Evolutionary conservation across 1,140 invertebrate species (phyloP), one percentile per base, ranked within the genome.

Genomic region (Drosophila murphyi): DNA sequence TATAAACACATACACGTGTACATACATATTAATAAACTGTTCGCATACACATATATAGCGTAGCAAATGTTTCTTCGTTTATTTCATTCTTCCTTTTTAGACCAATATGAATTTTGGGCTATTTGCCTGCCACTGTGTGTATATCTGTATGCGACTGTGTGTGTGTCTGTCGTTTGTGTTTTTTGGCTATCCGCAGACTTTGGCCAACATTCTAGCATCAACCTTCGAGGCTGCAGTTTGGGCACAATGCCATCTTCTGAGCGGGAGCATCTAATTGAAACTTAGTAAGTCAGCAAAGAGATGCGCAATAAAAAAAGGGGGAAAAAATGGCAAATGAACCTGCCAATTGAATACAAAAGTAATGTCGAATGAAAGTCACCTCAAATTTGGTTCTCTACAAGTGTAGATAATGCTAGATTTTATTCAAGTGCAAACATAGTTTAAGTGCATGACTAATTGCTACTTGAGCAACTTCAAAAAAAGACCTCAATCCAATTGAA

Each of bases 81-180:
- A 80, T 87, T 87, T 64, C 65, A 68, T 52, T 48, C 28, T 41
- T 48, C 34, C 8, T n/a, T 48, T 37, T 35, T 29, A 7, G 47
- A 37, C 83, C 76, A 88, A 80, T 88, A 80, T 69, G 83, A 87
- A 76, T 85, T 87, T 88, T 67, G 57, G 48, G 48, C 28, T 70
- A 51, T 75, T 45, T 70, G 37, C n/a, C 57, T 75, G 59, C 52
- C 32, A 37, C 48, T 72, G 48, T 50, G 47, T 50, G 8, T 41
- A 6, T 63, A 45, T 57, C 32, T 54, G 28, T 45, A 28, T 56
- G 7, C 45, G 41, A 48, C 31, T 29, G 48, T 51, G 29, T 80
- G 55, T 72, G 48, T 67, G 52, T 57, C 41, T 69, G 56, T 69
- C 61, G 32, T 50, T 52, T 56, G 51, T 69, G 39, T 62, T 59